These are phyloP conservation scores for Toxotes chatareus DNA, from an alignment of 2,113 vertebrate species.

Conservation along the genomic window DNA sequence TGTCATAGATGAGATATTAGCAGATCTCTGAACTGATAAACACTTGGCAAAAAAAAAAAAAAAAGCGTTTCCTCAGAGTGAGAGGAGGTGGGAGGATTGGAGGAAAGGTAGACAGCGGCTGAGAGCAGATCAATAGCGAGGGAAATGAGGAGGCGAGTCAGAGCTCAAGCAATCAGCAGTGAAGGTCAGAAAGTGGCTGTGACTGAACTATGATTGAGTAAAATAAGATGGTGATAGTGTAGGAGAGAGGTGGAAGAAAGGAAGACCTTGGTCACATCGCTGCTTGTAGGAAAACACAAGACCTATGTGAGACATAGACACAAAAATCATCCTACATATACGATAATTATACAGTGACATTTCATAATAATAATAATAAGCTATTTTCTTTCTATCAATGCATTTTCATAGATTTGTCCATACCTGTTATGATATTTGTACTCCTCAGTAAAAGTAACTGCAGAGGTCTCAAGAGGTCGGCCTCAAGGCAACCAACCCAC, in stretches of 20 bases:
- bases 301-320: no score
- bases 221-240: no score
- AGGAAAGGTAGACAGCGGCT: not conserved
- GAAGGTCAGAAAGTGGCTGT: not conserved
- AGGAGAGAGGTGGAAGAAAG: no score
- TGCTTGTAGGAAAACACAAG: no score
- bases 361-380: no score
- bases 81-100: not conserved
- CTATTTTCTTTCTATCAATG: no score
- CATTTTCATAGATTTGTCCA: not conserved
- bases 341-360: no score
- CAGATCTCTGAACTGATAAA: conserved; percentile 25
- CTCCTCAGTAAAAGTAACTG: no score
- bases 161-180: not conserved
- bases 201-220: not conserved
- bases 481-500: no score
- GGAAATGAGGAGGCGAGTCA: conserved; percentile 1
- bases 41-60: conserved; percentile 21
- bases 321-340: no score
- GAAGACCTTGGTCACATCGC: no score
- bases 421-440: not conserved
- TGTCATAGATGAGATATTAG: not conserved
- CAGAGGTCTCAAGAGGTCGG: no score
- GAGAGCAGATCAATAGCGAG: not conserved
- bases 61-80: not conserved